A percentile compares a stretch with the other conserved stretches of the same genome.
Evolutionary conservation across 2,888 invertebrate species (phyloP).

Genomic region (Xestia ashworthii): DNA sequence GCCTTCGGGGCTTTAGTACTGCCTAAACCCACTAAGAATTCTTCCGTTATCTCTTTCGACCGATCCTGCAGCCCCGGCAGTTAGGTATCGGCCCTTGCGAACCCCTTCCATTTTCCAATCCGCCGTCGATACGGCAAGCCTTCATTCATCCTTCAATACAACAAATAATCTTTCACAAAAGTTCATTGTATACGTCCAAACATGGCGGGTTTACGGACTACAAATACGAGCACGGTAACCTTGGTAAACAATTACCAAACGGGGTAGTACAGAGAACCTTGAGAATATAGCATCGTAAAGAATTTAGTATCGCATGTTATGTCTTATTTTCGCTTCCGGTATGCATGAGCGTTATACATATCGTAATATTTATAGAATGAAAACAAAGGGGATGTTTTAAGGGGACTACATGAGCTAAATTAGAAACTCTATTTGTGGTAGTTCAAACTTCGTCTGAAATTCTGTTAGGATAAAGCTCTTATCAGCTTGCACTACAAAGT

Average conservation of each 20-base stretch:
- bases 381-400: not conserved
- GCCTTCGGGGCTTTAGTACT: not conserved
- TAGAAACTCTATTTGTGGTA: too few relatives aligned
- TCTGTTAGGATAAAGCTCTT: too few relatives aligned
- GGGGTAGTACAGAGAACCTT: conserved; percentile 21
- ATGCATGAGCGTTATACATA: not conserved
- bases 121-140: too few relatives aligned
- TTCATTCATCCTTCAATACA: not conserved
- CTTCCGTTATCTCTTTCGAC: too few relatives aligned
- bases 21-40: too few relatives aligned
- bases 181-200: not conserved
- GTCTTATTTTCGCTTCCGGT: conserved; percentile 34
- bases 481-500: too few relatives aligned
- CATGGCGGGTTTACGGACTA: not conserved
- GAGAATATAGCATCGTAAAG: conserved; percentile 28
- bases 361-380: conserved; percentile 3
- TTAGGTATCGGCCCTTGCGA: too few relatives aligned
- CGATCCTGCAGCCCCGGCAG: too few relatives aligned
- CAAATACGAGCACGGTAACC: not conserved
- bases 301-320: conserved; percentile 21
- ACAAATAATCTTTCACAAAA: not conserved
- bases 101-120: too few relatives aligned
- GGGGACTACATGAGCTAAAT: too few relatives aligned
- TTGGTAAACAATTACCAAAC: conserved; percentile 30
- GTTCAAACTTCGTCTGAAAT: too few relatives aligned